A percentile compares a stretch with the other conserved stretches of the same genome.
Evolutionary conservation across 2,113 vertebrate genomes (phyloP).

Genomic region (Myotis brandtii): DNA sequence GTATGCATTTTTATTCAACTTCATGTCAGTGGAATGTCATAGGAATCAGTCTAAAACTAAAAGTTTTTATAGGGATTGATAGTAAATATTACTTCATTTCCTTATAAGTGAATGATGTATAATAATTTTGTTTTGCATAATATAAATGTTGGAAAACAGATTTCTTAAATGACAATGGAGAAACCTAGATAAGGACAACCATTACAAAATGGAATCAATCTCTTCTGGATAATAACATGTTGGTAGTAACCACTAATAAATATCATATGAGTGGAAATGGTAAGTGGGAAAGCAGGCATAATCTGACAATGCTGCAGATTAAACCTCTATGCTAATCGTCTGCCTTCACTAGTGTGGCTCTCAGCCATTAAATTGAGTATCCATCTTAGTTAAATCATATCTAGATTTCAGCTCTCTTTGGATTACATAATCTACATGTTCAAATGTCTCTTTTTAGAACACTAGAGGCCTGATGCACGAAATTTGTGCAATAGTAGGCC

Average conservation of each 20-base stretch:
- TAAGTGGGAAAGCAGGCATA: background rate
- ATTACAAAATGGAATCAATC: background rate
- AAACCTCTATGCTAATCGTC: background rate
- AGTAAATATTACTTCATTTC: constrained; percentile 5
- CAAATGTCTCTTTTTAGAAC: background rate
- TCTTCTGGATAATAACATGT: background rate
- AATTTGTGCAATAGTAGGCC: too few species aligned
- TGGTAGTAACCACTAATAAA: background rate
- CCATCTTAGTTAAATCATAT: background rate
- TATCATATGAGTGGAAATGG: background rate
- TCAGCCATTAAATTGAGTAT: background rate
- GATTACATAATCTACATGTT: background rate
- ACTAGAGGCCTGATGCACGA: too few species aligned
- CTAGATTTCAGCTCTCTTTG: background rate
- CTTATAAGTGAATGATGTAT: constrained; percentile 25
- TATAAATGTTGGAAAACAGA: constrained; percentile 51
- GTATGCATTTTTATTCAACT: background rate
- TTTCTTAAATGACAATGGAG: constrained; percentile 50
- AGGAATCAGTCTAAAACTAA: background rate
- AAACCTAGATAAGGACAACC: background rate
- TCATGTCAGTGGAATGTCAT: background rate
- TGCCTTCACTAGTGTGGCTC: background rate
- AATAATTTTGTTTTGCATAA: constrained; percentile 25
- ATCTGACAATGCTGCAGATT: background rate
- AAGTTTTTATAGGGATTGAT: background rate